Conservation (phyloP, 2,113 vertebrate genomes). For the Prietella phreatophila region DNA sequence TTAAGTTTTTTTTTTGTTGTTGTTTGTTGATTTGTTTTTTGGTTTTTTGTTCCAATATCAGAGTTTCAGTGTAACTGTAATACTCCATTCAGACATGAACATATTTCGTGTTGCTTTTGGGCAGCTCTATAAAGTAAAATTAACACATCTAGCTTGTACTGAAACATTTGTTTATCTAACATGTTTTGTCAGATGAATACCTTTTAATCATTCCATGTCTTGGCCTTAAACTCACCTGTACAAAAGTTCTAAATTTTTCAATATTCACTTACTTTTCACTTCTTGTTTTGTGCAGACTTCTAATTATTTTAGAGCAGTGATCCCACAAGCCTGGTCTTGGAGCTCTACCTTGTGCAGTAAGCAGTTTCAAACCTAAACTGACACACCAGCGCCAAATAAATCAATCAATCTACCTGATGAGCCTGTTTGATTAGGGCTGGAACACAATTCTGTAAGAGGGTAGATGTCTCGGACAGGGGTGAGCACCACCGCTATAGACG, state of each 20-base stretch:
- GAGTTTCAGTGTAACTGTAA: slow-evolving; percentile 68
- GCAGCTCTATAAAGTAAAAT: slow-evolving; percentile 98
- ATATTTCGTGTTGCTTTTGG: slow-evolving; percentile 81
- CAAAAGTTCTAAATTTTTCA: slow-evolving; percentile 83
- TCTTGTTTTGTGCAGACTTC: slow-evolving; percentile 32
- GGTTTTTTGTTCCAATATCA: slow-evolving; percentile 56
- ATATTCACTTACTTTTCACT: slow-evolving; percentile 55
- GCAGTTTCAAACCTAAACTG: not conserved
- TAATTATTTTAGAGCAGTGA: slow-evolving; percentile 35
- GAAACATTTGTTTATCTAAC: slow-evolving; percentile 91
- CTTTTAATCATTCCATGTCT: slow-evolving; percentile 99
- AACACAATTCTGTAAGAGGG: not conserved
- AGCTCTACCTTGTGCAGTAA: not conserved
- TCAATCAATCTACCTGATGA: slow-evolving; percentile 65
- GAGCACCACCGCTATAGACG: not conserved
- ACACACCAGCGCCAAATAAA: slow-evolving; percentile 12
- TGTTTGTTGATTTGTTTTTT: not conserved
- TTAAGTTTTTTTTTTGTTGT: slow-evolving; percentile 79
- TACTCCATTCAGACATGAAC: slow-evolving; percentile 38
- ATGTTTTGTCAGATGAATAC: slow-evolving; percentile 95
- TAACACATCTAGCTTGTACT: slow-evolving; percentile 96
- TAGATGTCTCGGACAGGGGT: not conserved
- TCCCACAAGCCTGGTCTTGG: not conserved
- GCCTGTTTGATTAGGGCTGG: slow-evolving; percentile 60
- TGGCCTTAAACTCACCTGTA: slow-evolving; percentile 94